Base-by-base conservation (phyloP, 2,797 vertebrate genomes). In the Sebastes nivosus region DNA sequence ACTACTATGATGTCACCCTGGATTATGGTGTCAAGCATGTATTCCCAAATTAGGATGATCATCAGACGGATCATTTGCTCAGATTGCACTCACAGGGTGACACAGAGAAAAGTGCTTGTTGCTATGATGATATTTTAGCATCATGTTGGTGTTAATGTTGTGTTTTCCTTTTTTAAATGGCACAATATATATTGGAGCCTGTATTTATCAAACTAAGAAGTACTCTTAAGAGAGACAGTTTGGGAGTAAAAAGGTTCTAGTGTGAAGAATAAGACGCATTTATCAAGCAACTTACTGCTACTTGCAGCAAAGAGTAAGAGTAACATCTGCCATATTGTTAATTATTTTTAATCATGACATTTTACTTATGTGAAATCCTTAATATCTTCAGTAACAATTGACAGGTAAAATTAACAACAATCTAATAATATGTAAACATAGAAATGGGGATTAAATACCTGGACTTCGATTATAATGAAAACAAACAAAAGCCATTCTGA, bases 1-100 rank as follows among this genome's bases (percentile, higher is more conserved):
- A 52, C 80, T 75, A 30, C 60, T 58, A 72, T 85, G 84, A 82
- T 75, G 76, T 88, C 78, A 85, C 66, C 63, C 32, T 63, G 79
- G 67, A 83, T 81, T 79, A 63, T 52, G 38, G 50, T 82, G 69
- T 82, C 77, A 75, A 14, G 60, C 34, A 32, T 82, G 76, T 72
- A 27, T 72, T 84, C 65, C 72, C 25, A 83, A 70, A 80, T 82
- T 11, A 78, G 85, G 77, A 67, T 34, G 32, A 83, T 78, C 81
- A 83, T 59, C 79, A 80, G 76, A 83, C 50, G 3, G 66, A 59
- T 86, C 64, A 74, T 30, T 64, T 69, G 52, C 67, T 66, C 34
- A 34, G 60, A 63, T 58, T 27, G 2, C 55, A 55, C 63, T 79
- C 52, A 13, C 27, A 54, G 6, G 24, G 32, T 57, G 64, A 86